Evolutionary conservation across 2,113 vertebrate genomes (phyloP).

Genomic region (Burhinus bistriatus): DNA sequence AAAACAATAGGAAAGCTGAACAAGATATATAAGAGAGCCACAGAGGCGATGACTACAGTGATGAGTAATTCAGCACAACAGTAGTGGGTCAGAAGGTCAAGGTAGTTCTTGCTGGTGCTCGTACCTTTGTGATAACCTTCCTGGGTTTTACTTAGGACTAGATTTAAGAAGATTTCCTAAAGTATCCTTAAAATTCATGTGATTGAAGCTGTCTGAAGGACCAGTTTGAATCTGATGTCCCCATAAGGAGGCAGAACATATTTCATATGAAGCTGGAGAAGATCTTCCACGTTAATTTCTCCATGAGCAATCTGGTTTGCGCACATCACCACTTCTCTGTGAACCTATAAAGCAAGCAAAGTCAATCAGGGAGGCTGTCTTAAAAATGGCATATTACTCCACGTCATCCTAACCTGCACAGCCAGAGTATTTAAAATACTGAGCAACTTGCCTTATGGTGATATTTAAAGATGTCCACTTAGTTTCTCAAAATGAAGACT

Average conservation of each 20-base stretch:
- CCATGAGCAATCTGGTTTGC: neutral
- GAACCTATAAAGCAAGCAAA: neutral
- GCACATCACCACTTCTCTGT: neutral
- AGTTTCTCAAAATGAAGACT: neutral
- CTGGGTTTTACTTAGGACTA: neutral
- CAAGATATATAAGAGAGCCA: neutral
- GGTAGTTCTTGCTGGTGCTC: neutral
- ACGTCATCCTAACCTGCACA: neutral
- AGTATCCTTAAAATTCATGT: neutral
- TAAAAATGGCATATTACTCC: neutral
- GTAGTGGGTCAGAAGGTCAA: neutral
- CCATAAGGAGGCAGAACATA: neutral
- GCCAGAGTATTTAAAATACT: neutral
- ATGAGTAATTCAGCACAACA: too few relatives aligned
- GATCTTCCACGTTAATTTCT: neutral
- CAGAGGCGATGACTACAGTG: neutral
- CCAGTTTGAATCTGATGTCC: neutral
- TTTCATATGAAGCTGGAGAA: neutral
- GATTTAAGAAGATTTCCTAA: neutral
- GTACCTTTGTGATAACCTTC: neutral
- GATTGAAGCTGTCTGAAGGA: neutral
- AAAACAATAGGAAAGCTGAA: neutral
- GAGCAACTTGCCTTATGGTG: neutral
- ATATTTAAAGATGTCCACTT: neutral
- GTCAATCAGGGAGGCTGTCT: rapidly evolving